phyloP scores from a whole-genome alignment of 2,797 vertebrate genomes.

The Atherinosoma microstoma region DNA sequence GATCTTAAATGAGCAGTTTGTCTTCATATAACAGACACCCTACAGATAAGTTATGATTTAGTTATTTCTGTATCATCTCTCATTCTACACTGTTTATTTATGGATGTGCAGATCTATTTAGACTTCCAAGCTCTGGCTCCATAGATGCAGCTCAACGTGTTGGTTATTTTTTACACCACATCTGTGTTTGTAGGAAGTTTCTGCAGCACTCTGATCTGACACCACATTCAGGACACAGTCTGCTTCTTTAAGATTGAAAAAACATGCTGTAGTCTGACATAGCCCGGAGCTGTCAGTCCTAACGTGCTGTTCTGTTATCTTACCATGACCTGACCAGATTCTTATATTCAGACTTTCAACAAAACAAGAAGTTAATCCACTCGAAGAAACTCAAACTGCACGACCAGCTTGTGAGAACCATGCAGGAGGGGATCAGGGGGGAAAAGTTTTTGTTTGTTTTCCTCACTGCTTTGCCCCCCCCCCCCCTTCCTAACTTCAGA shows the following conservation, averaged over 20 bases:
- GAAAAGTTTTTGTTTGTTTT: not conserved
- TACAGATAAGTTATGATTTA: conserved; percentile 13
- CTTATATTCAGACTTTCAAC: conserved; percentile 8
- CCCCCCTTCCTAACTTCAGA: not conserved
- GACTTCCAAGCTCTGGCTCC: conserved; percentile 1
- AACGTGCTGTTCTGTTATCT: not conserved
- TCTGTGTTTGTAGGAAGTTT: conserved; percentile 33
- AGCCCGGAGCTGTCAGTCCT: not conserved
- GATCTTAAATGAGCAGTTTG: no score
- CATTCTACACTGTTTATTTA: conserved; percentile 11
- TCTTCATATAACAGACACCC: conserved; percentile 1
- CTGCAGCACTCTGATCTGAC: conserved; percentile 71
- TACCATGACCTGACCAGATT: conserved; percentile 12
- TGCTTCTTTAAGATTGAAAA: conserved; percentile 84
- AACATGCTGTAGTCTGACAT: conserved; percentile 49
- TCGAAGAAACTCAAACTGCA: conserved; percentile 1
- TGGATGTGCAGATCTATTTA: not conserved
- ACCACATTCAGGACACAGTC: conserved; percentile 60
- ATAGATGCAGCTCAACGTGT: not conserved
- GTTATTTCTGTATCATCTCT: conserved; percentile 16
- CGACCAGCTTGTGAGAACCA: conserved; percentile 19
- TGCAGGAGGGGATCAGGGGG: not conserved
- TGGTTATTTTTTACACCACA: conserved; percentile 21
- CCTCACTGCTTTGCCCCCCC: conserved; percentile 4
- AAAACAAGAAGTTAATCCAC: conserved; percentile 16